Evolutionary conservation across 2,797 vertebrate species (phyloP), one percentile per base, ranked within the genome.

Genomic region (Malacoctenus gilli): DNA sequence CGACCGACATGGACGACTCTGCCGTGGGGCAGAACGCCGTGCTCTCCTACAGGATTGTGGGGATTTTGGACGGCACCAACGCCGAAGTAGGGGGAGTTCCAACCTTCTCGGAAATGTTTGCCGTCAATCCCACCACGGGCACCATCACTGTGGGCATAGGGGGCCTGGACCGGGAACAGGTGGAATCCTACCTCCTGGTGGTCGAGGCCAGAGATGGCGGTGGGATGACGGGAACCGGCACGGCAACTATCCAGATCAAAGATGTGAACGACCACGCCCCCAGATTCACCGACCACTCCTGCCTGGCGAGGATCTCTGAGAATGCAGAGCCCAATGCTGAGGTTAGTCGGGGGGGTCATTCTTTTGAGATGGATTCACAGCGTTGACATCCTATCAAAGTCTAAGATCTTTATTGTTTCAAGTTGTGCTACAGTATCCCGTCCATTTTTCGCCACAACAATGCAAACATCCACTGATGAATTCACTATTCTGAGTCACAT

Each of bases 151-250:
- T 94, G 8, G 90, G 89, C 0, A 81, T 82, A 53, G 83, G 86
- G 1, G 83, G 83, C 4, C 80, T 96, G 13, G 95, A 96, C 79
- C 89, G 94, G 57, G 95, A 96, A 61, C 87, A 86, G 51, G 89
- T 83, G 0, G 92, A 93, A 37, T 87, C 78, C 5, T 95, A 94
- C 55, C 84, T 94, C 10, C 78, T 97, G 65, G 83, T 91, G 8
- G 90, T 97, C 49, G 94, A 97, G 83, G 94, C 93, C 59, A 88
- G 91, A 72, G 95, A 97, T 20, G 95, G 95, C 0, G 95, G 94
- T 49, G 95, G 95, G 5, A 91, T 95, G 76, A 89, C 80, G 0
- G 93, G 93, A 39, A 96, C 93, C 0, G 94, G 85, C 36, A 96
- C 95, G 0, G 93, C 93, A 9, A 95, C 93, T 39, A 66, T 97